Percentiles rank a stretch among this genome's conserved stretches.
phyloP scores from a whole-genome alignment of 2,113 vertebrate genomes.

The Etia nguti region DNA sequence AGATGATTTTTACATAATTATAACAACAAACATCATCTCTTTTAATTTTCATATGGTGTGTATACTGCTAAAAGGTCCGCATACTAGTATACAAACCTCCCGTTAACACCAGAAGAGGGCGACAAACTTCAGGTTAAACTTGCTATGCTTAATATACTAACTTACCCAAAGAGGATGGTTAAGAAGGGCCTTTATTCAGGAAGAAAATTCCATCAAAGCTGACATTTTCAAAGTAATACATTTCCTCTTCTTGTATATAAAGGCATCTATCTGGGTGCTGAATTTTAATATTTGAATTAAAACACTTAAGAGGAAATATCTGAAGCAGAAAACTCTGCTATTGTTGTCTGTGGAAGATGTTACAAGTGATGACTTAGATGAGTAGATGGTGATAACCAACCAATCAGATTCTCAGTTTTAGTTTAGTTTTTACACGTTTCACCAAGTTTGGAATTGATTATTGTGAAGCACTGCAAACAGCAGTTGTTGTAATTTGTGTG shows the following conservation, averaged over 20 bases:
- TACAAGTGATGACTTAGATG: background rate
- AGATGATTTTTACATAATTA: rapidly evolving
- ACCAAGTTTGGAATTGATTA: background rate
- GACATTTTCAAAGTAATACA: background rate
- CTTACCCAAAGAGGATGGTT: background rate
- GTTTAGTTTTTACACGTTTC: background rate
- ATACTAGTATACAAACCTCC: background rate
- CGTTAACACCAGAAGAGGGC: background rate
- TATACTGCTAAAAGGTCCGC: rapidly evolving
- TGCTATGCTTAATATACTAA: background rate
- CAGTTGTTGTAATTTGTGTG: background rate
- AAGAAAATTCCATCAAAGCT: background rate
- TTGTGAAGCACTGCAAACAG: rapidly evolving
- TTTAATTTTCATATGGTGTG: background rate
- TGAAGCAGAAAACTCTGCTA: background rate
- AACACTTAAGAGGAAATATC: background rate
- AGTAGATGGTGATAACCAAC: background rate
- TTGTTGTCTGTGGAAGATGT: background rate
- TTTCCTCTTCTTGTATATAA: background rate
- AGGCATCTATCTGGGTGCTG: background rate
- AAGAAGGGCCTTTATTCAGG: background rate
- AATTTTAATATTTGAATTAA: background rate
- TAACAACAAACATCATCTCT: background rate
- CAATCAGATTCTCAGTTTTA: background rate
- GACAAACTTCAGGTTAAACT: background rate